A percentile compares a stretch with the other conserved stretches of the same genome.
These are phyloP conservation scores for Cyclura pinguis DNA, from an alignment of 2,797 vertebrate genomes.

Conservation along the genomic window DNA sequence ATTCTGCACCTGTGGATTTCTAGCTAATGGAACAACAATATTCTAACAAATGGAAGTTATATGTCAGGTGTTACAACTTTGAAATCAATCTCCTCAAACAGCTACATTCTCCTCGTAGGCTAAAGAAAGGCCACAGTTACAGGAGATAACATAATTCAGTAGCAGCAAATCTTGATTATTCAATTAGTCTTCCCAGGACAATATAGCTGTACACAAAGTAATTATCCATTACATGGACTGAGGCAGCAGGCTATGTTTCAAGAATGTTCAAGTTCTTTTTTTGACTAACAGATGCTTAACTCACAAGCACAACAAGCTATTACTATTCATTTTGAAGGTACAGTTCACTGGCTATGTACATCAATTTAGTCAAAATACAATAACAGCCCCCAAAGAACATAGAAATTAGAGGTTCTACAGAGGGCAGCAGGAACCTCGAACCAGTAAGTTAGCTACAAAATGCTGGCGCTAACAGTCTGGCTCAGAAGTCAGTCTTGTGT, in stretches of 20 bases:
- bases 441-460: neutral
- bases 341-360: neutral
- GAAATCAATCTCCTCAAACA: slow-evolving; percentile 20
- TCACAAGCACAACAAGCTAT: slow-evolving; percentile 14
- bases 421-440: too few relatives aligned
- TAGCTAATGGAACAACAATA: neutral
- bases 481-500: neutral
- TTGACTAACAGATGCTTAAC: slow-evolving; percentile 33
- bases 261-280: slow-evolving; percentile 33
- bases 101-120: slow-evolving; percentile 9
- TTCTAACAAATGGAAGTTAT: neutral
- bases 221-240: slow-evolving; percentile 19
- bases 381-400: neutral
- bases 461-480: neutral
- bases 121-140: slow-evolving; percentile 18
- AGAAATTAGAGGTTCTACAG: neutral
- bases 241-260: slow-evolving; percentile 18
- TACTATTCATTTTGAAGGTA: slow-evolving; percentile 23
- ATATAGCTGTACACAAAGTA: slow-evolving; percentile 5
- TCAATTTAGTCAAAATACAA: neutral
- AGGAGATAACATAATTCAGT: neutral
- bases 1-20: neutral
- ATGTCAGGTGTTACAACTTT: neutral
- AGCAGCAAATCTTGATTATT: slow-evolving; percentile 20
- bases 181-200: slow-evolving; percentile 28